Base-by-base conservation (phyloP, 2,888 invertebrate genomes). In the Drosophila anomelani region DNA sequence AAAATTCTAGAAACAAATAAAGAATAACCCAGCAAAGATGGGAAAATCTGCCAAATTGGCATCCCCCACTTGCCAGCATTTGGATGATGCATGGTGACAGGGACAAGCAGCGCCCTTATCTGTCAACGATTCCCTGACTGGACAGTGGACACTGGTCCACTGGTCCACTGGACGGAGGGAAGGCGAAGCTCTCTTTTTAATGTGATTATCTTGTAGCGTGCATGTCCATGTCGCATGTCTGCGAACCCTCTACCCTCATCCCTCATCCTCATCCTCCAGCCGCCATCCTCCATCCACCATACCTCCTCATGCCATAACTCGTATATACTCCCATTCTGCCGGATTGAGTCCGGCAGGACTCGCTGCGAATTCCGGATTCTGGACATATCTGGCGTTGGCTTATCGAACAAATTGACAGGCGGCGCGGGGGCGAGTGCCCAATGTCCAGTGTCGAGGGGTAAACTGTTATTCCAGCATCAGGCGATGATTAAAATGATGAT, bases 161-260 rank as follows among this genome's bases (percentile, higher is more conserved):
- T 23, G 57, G 58, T 38, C 15, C 34, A 13, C 9, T 3, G 20
- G 20, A 20, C 20, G 38, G 34, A 10, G 41, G 47, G 12, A 23
- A 32, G 13, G 54, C 36, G 60, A 68, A 56, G 56, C 75, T 75
- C 82, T 79, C 75, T 89, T 89, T 89, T 88, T 91, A 91, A 91
- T 91, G 91, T 91, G 92, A 91, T 91, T 91, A 91, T 91, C 91
- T 86, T 91, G 91, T 91, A 85, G 82, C 85, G 77, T 81, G 90
- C 91, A 84, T 91, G 90, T 91, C 90, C 89, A 81, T 89, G 89
- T 90, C 90, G 79, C 79, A 90, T 90, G 81, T 88, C 80, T 87
- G 90, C 79, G 46, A 12, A 9, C n/a, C 58, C 23, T 26, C 58
- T 53, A n/a, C 43, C 49, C 43, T 32, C 20, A 23, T 32, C 17